Evolutionary conservation across 2,113 vertebrate species (phyloP).

Genomic region (Cheilinus undulatus): DNA sequence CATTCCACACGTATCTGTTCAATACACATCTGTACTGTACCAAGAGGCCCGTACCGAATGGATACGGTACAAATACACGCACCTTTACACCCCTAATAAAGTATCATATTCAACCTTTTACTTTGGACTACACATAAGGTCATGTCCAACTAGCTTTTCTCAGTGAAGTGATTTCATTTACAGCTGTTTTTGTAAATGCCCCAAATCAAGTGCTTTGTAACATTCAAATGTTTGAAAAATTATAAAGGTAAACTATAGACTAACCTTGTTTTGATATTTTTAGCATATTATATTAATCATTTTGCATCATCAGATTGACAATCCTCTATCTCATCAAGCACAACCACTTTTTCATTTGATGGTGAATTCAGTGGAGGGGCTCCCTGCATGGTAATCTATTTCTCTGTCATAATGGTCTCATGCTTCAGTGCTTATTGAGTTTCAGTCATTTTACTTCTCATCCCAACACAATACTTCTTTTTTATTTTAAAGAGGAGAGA

Average conservation of each 20-base stretch:
- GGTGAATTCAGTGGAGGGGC: conserved; percentile 28
- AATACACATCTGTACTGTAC: too few relatives aligned
- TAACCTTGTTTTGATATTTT: background rate
- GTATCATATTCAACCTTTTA: too few relatives aligned
- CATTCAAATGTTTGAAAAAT: conserved; percentile 1
- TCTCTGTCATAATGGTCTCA: conserved; percentile 32
- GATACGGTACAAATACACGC: too few relatives aligned
- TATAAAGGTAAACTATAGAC: conserved; percentile 1
- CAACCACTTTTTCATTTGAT: conserved; percentile 23
- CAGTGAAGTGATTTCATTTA: background rate
- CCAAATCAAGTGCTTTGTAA: background rate
- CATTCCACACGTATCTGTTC: too few relatives aligned
- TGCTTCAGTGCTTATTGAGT: conserved; percentile 44
- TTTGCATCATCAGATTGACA: conserved; percentile 33
- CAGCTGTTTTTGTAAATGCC: background rate
- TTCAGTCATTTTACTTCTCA: conserved; percentile 19
- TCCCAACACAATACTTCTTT: conserved; percentile 18
- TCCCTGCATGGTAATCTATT: conserved; percentile 42
- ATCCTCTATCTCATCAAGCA: conserved; percentile 35
- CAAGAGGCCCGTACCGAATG: too few relatives aligned
- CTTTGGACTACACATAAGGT: too few relatives aligned
- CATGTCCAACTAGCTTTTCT: too few relatives aligned
- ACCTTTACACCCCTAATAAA: too few relatives aligned
- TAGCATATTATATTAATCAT: conserved; percentile 8
- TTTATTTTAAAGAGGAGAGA: background rate